A percentile compares a stretch with the other conserved stretches of the same genome.
phyloP scores from a whole-genome alignment of 2,797 vertebrate species.

The Luscinia luscinia region DNA sequence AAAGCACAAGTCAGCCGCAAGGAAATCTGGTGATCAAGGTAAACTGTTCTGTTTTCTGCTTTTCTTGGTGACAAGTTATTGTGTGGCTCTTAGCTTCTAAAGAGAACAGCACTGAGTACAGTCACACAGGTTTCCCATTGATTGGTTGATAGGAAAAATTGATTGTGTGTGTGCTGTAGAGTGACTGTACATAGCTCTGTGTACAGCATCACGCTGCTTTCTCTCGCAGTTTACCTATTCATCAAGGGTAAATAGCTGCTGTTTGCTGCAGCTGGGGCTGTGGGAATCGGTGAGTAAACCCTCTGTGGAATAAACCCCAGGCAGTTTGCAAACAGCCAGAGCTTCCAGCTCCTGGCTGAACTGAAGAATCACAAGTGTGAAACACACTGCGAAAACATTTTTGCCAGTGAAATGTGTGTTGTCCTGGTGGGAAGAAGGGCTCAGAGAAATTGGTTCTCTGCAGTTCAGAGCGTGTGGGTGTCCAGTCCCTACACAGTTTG shows the following conservation, averaged over 20 bases:
- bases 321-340: constrained; percentile 50
- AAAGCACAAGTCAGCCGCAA: neutral
- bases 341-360: constrained; percentile 30
- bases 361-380: neutral
- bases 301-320: constrained; percentile 26
- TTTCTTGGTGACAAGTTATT: neutral
- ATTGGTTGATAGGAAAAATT: neutral
- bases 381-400: constrained; percentile 25
- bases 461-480: constrained; percentile 32
- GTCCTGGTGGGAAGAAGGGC: constrained; percentile 53
- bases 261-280: neutral
- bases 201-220: constrained; percentile 17
- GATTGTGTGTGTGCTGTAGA: neutral
- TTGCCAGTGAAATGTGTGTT: constrained; percentile 25
- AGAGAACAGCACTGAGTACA: neutral
- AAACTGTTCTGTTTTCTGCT: neutral
- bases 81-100: neutral
- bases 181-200: neutral
- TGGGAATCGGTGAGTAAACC: constrained; percentile 23
- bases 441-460: constrained; percentile 11
- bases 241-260: constrained; percentile 36
- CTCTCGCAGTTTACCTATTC: constrained; percentile 40
- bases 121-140: neutral
- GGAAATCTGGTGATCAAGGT: neutral
- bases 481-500: neutral